Conservation (phyloP, 2,888 invertebrate species). For the Megastigmus dorsalis region DNA sequence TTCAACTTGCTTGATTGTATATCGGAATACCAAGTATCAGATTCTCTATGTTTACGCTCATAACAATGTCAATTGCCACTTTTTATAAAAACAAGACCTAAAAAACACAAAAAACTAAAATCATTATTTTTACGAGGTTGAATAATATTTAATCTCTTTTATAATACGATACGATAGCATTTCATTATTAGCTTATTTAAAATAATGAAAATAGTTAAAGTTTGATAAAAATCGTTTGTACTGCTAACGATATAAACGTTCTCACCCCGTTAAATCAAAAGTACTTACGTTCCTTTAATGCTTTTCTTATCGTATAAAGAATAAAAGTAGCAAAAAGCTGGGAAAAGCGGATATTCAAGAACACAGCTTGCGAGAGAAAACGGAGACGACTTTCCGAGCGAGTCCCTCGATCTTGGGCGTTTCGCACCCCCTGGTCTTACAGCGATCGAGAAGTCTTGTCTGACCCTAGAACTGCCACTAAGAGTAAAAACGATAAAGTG, state of each 20-base stretch:
- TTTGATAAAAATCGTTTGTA: not conserved
- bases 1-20: not conserved
- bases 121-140: constrained; percentile 24
- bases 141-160: constrained; percentile 26
- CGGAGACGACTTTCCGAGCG: constrained; percentile 37
- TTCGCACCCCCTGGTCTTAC: constrained; percentile 32
- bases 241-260: not conserved
- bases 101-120: constrained; percentile 9
- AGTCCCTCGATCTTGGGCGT: constrained; percentile 11
- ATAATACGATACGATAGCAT: constrained; percentile 13
- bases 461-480: constrained; percentile 40
- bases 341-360: too few relatives aligned
- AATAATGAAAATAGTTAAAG: not conserved
- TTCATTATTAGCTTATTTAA: constrained; percentile 5
- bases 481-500: constrained; percentile 5
- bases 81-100: not conserved
- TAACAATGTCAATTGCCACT: constrained; percentile 33
- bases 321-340: not conserved
- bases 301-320: constrained; percentile 12
- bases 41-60: constrained; percentile 1
- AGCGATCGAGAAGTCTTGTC: constrained; percentile 28
- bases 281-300: constrained; percentile 21
- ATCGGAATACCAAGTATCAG: not conserved
- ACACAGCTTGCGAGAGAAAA: constrained; percentile 9
- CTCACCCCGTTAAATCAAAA: constrained; percentile 10